These are phyloP conservation scores for Pollenia griseotomentosa DNA, from an alignment of 2,888 invertebrate species.

Conservation along the genomic window DNA sequence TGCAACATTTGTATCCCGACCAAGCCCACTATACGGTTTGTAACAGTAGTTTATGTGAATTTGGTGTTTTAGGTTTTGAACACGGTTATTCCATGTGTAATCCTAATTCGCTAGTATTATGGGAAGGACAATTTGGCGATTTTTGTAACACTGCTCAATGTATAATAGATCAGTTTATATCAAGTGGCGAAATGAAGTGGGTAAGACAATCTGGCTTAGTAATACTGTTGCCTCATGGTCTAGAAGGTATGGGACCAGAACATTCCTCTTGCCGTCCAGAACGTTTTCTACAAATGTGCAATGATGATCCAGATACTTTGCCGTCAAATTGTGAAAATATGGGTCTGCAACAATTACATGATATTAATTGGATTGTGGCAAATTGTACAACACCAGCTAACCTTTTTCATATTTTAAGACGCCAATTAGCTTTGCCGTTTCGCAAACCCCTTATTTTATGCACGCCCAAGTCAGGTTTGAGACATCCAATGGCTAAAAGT, in stretches of 20 bases:
- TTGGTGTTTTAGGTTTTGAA: constrained; percentile 95
- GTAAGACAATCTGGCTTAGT: constrained; percentile 98
- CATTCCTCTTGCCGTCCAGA: constrained; percentile 89
- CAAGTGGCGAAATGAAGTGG: constrained; percentile 98
- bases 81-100: constrained; percentile 99
- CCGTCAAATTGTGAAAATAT: constrained; percentile 96
- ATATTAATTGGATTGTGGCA: constrained; percentile 98
- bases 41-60: constrained; percentile 99
- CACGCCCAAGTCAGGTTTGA: constrained; percentile 98
- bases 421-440: constrained; percentile 98
- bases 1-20: constrained; percentile 97
- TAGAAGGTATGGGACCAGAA: constrained; percentile 98
- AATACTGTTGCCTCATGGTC: constrained; percentile 97
- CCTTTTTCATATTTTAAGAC: constrained; percentile 96
- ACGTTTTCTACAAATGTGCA: constrained; percentile 96
- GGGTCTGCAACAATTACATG: constrained; percentile 96
- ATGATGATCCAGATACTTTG: constrained; percentile 98
- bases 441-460: constrained; percentile 98
- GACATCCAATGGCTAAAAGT: constrained; percentile 97
- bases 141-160: constrained; percentile 99
- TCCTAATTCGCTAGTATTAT: constrained; percentile 97
- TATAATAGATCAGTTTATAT: constrained; percentile 96
- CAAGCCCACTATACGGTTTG: constrained; percentile 99
- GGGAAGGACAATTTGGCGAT: constrained; percentile 99
- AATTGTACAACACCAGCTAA: constrained; percentile 99